Evolutionary conservation across 1,140 invertebrate species (phyloP), one percentile per base, ranked within the genome.

Genomic region (Drosophila navojoa): DNA sequence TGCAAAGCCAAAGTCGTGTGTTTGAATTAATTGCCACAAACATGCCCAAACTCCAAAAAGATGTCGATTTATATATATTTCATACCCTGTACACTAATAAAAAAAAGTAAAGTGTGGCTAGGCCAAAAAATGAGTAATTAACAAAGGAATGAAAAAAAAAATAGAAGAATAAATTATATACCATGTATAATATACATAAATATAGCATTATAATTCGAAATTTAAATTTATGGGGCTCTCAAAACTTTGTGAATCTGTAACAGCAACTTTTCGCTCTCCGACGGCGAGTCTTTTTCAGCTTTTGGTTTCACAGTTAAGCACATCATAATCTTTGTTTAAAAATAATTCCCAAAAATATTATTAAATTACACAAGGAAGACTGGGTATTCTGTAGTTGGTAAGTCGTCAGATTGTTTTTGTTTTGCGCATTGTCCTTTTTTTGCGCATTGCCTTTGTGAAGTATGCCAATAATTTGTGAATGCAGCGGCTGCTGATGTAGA

Each of bases 11-110:
- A 84, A 70, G 76, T 81, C 72, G 81, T 71, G 76, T 79, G 86
- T 90, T 85, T 78, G 76, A 90, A 90, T 90, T 90, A 90, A 90
- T 90, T 90, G 86, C 86, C 81, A 64, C 86, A 81, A 82, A 81
- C 78, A 81, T 27, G 61, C 57, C 69, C 74, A 74, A 50, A 70
- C 76, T 64, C 78, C 60, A 70, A 71, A 70, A 71, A 81, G 73
- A 16, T 45, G 40, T 44, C 64, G 67, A 86, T 87, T 79, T 58
- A 42, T 40, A 63, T 66, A 72, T 73, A 58, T 47, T 27, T 55
- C 63, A 60, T 61, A 38, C 52, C 29, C 52, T 54, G 15, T 35
- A 54, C 16, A 11, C 1, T 19, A 19, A 19, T n/a, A 19, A 19
- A 19, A 53, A 32, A 15, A 19, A 10, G 13, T 3, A 22, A 11